Conservation (phyloP, 2,113 vertebrate species). For the Nasalis larvatus region DNA sequence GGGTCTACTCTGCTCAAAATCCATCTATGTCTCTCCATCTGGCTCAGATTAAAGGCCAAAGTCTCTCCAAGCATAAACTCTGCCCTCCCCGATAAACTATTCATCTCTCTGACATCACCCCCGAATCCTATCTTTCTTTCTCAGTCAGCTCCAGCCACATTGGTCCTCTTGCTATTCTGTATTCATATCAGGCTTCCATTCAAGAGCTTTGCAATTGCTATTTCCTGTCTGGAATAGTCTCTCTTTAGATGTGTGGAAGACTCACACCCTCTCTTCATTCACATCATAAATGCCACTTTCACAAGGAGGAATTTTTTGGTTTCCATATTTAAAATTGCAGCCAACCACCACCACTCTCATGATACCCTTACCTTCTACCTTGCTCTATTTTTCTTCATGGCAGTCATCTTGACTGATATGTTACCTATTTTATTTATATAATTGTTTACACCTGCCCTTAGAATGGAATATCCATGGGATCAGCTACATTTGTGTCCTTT, state of each 20-base stretch:
- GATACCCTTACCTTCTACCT: neutral
- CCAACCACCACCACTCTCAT: neutral
- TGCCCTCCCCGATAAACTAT: rapidly evolving
- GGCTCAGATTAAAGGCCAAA: neutral
- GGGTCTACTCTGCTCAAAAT: neutral
- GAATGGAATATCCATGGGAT: neutral
- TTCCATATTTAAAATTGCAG: neutral
- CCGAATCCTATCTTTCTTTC: neutral
- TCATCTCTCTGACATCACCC: neutral
- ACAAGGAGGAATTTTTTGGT: neutral
- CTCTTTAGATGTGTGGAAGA: neutral
- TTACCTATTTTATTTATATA: neutral
- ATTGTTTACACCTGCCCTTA: neutral
- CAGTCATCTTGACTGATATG: neutral
- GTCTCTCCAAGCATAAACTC: neutral
- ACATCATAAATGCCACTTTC: neutral
- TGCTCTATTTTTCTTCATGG: neutral
- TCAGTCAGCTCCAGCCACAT: neutral
- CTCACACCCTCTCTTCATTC: neutral
- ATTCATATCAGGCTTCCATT: neutral
- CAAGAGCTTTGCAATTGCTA: neutral
- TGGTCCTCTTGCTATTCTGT: neutral
- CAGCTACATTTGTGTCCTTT: neutral
- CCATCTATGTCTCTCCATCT: neutral
- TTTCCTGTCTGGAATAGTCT: neutral